Evolutionary conservation across 2,113 vertebrate genomes (phyloP).

Genomic region (Eptatretus burgeri): DNA sequence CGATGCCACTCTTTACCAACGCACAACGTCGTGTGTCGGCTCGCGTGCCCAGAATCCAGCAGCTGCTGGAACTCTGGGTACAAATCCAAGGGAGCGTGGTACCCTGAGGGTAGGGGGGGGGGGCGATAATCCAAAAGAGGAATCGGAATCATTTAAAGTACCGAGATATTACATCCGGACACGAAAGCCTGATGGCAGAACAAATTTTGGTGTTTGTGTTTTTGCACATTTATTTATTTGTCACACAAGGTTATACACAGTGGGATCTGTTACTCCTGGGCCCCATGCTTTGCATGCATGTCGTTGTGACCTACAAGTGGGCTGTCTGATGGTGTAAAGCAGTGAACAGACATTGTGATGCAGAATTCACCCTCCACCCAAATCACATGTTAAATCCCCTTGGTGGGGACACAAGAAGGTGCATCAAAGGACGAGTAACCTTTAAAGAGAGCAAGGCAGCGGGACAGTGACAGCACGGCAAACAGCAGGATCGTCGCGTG

Average conservation of each 20-base stretch:
- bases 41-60: conserved; percentile 29
- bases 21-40: conserved; percentile 50
- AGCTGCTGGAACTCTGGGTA: conserved; percentile 86
- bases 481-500: conserved; percentile 41
- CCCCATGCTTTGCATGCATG: background rate
- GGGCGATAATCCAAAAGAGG: background rate
- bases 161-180: background rate
- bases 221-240: background rate
- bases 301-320: background rate
- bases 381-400: too few species aligned
- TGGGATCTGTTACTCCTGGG: background rate
- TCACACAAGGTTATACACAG: background rate
- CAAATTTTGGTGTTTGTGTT: background rate
- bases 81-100: conserved; percentile 72
- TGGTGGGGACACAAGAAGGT: background rate
- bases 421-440: conserved; percentile 19
- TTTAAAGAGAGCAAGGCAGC: conserved; percentile 69
- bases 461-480: conserved; percentile 46
- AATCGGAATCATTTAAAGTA: background rate
- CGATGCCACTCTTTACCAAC: conserved; percentile 94
- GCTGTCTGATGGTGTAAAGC: background rate
- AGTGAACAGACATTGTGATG: background rate
- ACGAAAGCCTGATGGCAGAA: background rate
- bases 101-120: conserved; percentile 21
- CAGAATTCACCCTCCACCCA: background rate